These are phyloP conservation scores for Drosophila rhopaloa DNA, from an alignment of 1,140 invertebrate genomes.

Conservation along the genomic window DNA sequence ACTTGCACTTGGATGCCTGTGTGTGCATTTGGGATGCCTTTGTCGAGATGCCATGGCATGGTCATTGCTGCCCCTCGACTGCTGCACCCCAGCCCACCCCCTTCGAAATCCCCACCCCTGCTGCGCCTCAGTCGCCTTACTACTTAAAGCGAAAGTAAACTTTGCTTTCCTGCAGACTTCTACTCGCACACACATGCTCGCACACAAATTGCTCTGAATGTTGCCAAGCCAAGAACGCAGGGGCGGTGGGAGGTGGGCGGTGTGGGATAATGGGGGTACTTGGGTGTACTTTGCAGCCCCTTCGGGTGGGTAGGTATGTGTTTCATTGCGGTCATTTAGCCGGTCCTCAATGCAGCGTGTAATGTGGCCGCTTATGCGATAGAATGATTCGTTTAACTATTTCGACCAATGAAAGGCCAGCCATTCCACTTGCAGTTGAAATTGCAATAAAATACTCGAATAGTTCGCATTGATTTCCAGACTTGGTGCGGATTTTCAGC, in stretches of 20 bases:
- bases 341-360: conserved; percentile 78
- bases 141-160: conserved; percentile 81
- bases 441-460: conserved; percentile 37
- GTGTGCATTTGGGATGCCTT: conserved; percentile 60
- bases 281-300: conserved; percentile 18
- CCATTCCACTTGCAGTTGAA: conserved; percentile 18
- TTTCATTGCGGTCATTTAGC: conserved; percentile 79
- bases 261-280: neutral
- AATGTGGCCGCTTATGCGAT: conserved; percentile 76
- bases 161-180: conserved; percentile 69
- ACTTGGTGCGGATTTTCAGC: conserved; percentile 3
- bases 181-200: conserved; percentile 29
- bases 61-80: conserved; percentile 24
- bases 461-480: conserved; percentile 20
- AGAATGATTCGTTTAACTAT: conserved; percentile 41
- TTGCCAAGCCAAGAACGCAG: conserved; percentile 34
- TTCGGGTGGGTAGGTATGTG: conserved; percentile 59
- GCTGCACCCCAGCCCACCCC: conserved; percentile 5
- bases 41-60: conserved; percentile 55
- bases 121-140: conserved; percentile 30
- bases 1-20: conserved; percentile 65
- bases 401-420: neutral
- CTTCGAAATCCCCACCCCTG: neutral
- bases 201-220: conserved; percentile 56
- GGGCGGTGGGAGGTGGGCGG: neutral